Evolutionary conservation across 2,797 vertebrate species (phyloP).

Genomic region (Kryptopterus vitreolus): DNA sequence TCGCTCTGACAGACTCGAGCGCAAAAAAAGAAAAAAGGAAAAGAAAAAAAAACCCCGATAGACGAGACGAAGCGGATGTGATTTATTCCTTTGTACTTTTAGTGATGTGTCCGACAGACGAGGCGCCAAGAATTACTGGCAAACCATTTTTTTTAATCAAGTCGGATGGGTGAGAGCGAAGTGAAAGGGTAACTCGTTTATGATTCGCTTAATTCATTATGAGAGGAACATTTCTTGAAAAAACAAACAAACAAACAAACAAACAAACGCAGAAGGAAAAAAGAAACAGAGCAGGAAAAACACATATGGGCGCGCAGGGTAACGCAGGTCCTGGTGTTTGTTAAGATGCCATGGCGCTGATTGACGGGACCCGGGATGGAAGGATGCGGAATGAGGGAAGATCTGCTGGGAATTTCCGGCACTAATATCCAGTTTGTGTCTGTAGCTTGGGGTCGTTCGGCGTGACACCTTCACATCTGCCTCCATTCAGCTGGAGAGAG

Average conservation of each 20-base stretch:
- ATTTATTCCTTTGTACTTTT: constrained; percentile 58
- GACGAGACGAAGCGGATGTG: constrained; percentile 43
- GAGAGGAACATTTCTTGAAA: background rate
- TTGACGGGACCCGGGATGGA: background rate
- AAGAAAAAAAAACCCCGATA: no score
- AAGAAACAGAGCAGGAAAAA: background rate
- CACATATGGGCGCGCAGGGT: background rate
- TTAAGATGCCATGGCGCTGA: background rate
- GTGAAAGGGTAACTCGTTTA: constrained; percentile 29
- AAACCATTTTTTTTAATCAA: constrained; percentile 53
- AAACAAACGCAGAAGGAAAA: no score
- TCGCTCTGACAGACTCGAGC: background rate
- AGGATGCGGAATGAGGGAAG: background rate
- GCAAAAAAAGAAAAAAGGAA: no score
- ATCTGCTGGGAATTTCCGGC: constrained; percentile 31
- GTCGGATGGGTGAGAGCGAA: constrained; percentile 47
- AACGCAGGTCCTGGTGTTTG: background rate
- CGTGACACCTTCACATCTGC: constrained; percentile 1
- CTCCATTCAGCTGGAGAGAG: constrained; percentile 26
- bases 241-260: no score
- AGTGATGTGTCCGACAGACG: constrained; percentile 34
- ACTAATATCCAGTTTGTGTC: constrained; percentile 39
- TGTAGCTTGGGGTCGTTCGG: constrained; percentile 17
- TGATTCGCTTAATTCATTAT: constrained; percentile 37
- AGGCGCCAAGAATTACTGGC: constrained; percentile 55